Evolutionary conservation across 1,140 invertebrate species (phyloP), one percentile per base, ranked within the genome.

Genomic region (Vollenhovia emeryi): DNA sequence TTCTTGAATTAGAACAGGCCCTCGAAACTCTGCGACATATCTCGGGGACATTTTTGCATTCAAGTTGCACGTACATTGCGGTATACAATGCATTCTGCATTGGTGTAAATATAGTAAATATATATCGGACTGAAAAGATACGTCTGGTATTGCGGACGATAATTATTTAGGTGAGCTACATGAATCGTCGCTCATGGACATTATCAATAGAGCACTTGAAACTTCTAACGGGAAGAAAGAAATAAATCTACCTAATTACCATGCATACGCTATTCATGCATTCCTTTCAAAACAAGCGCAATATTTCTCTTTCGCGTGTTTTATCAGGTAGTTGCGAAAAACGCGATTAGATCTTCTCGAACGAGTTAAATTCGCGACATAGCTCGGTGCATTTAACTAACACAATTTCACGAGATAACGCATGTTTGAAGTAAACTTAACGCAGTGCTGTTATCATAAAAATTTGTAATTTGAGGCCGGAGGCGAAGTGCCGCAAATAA

Each of bases 231-330:
- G 24, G 24, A 27, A 40, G 21, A 33, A 59, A 59, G 52, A 59
- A 75, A 75, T 75, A 75, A 75, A 75, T 59, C 27, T 75, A 2
- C 43, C 52, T 75, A 59, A 75, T 75, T 43, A 59, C 55, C 43
- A 75, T 75, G 24, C 30, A 33, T 27, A 66, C 43, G 18, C 24
- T 76, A 5, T 76, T 48, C 36, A 48, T 48, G 24, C 36, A 76
- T 45, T 62, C 36, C 52, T 59, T 57, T 33, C 50, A 43, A 75
- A 75, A 27, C 36, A 21, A 33, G n/a, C 9, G 36, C 55, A n/a
- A 75, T 75, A 75, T 75, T 75, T 75, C 55, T 75, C 55, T 60
- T 40, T 43, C 45, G 30, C 52, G 30, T 36, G 45, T 73, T 73
- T 62, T 52, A 73, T 73, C 69, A 21, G n/a, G 48, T 30, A 52